Conservation (phyloP, 2,797 vertebrate genomes). For the Lycodopsis pacificus region DNA sequence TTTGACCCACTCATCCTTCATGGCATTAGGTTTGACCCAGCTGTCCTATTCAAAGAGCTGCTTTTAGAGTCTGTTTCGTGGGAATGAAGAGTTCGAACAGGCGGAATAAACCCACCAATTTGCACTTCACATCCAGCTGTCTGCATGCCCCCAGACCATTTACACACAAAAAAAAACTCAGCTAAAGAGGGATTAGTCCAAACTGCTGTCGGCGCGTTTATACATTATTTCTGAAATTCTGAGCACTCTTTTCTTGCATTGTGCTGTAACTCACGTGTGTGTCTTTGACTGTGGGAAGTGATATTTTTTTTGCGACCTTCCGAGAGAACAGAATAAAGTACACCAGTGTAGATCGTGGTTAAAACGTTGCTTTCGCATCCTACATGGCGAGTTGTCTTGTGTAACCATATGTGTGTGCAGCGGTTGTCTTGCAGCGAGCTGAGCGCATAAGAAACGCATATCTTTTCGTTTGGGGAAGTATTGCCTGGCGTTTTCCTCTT, state of each 20-base stretch:
- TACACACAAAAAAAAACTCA: background rate
- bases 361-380: constrained; percentile 55
- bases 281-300: constrained; percentile 8
- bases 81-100: constrained; percentile 1
- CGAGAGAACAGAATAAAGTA: background rate
- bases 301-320: background rate
- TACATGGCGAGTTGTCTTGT: constrained; percentile 21
- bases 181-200: background rate
- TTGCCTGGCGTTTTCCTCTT: background rate
- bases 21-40: constrained; percentile 5
- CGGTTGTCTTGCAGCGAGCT: background rate
- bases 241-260: background rate
- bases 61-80: background rate
- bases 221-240: constrained; percentile 22
- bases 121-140: constrained; percentile 20
- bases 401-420: constrained; percentile 20
- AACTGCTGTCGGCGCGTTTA: constrained; percentile 9
- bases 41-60: background rate
- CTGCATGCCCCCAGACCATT: background rate
- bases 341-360: constrained; percentile 15
- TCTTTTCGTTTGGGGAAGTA: background rate
- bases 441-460: background rate
- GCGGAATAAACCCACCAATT: constrained; percentile 9
- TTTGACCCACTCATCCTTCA: constrained; percentile 8
- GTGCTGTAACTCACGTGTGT: background rate